Percentiles rank a stretch among this genome's conserved stretches.
Evolutionary conservation across 2,797 vertebrate genomes (phyloP).

Genomic region (Phalanger gymnotis): DNA sequence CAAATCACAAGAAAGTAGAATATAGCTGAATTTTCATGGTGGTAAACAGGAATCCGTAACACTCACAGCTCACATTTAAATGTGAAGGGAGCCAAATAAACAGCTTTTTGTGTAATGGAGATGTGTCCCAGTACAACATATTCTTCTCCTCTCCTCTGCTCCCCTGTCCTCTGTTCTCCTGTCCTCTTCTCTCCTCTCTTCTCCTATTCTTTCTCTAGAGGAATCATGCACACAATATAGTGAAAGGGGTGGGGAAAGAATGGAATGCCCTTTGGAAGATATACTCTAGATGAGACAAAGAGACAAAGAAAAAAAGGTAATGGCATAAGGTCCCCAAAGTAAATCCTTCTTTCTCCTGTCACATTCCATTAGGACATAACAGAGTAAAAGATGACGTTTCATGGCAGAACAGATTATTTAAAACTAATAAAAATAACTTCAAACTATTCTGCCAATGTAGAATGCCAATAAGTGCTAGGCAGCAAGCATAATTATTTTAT

Average conservation of each 20-base stretch:
- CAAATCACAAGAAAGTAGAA: slow-evolving; percentile 30
- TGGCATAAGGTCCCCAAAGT: background rate
- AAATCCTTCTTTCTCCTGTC: background rate
- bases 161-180: background rate
- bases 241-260: background rate
- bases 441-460: background rate
- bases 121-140: slow-evolving; percentile 29
- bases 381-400: background rate
- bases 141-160: background rate
- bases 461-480: background rate
- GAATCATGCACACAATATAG: slow-evolving; percentile 2
- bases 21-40: slow-evolving; percentile 36
- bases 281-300: background rate
- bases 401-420: background rate
- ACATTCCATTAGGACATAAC: background rate
- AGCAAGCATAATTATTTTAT: background rate
- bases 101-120: slow-evolving; percentile 45
- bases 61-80: background rate
- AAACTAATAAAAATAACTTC: background rate
- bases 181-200: background rate
- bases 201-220: background rate
- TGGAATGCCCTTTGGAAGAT: background rate
- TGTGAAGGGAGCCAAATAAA: slow-evolving; percentile 9
- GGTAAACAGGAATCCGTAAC: background rate
- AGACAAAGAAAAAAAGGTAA: background rate